Evolutionary conservation across 2,888 invertebrate genomes (phyloP).

Genomic region (Barypeithes pellucidus): DNA sequence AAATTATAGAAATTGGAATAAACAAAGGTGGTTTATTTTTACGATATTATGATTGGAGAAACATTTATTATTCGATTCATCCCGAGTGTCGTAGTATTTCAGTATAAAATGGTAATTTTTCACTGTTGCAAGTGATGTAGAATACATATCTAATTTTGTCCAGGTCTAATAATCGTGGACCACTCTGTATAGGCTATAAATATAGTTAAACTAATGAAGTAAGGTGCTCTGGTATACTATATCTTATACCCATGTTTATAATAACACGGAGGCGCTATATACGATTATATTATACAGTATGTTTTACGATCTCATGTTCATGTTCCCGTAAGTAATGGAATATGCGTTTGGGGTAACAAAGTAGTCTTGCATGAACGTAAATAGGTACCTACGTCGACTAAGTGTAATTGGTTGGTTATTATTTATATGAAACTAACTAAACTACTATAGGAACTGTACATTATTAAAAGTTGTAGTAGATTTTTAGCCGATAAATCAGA

Average conservation of each 20-base stretch:
- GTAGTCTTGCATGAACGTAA: neutral
- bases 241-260: slow-evolving; percentile 4
- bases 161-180: neutral
- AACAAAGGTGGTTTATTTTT: too few relatives aligned
- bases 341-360: slow-evolving; percentile 15
- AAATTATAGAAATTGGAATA: too few relatives aligned
- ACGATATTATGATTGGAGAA: too few relatives aligned
- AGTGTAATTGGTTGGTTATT: neutral
- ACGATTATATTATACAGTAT: neutral
- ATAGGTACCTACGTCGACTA: neutral
- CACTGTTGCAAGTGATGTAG: too few relatives aligned
- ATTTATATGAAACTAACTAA: too few relatives aligned
- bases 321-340: slow-evolving; percentile 13
- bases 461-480: too few relatives aligned
- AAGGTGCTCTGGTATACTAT: neutral
- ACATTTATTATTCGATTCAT: too few relatives aligned
- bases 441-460: too few relatives aligned
- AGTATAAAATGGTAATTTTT: too few relatives aligned
- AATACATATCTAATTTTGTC: too few relatives aligned
- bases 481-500: too few relatives aligned
- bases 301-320: slow-evolving; percentile 1
- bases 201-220: slow-evolving; percentile 3
- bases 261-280: neutral
- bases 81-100: too few relatives aligned
- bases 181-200: neutral